phyloP scores from a whole-genome alignment of 2,888 invertebrate species.

The Operophtera brumata region DNA sequence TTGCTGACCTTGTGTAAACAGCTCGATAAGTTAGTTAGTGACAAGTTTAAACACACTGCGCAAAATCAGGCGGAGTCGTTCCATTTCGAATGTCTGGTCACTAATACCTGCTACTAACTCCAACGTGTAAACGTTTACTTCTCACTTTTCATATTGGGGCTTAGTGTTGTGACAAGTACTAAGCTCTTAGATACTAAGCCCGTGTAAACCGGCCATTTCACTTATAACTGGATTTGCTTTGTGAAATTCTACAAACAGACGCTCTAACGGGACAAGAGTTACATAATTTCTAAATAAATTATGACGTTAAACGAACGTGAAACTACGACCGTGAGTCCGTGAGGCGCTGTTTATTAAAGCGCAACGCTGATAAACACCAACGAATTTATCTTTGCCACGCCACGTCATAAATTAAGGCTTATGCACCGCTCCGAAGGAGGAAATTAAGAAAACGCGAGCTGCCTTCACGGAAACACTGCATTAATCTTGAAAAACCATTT shows the following conservation, averaged over 20 bases:
- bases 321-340: slow-evolving; percentile 27
- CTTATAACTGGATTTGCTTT: slow-evolving; percentile 74
- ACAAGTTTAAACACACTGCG: too few species aligned
- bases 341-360: slow-evolving; percentile 54
- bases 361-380: slow-evolving; percentile 55
- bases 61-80: too few species aligned
- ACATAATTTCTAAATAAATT: slow-evolving; percentile 61
- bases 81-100: too few species aligned
- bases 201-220: too few species aligned
- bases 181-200: too few species aligned
- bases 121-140: too few species aligned
- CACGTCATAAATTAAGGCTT: slow-evolving; percentile 60
- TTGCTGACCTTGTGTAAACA: too few species aligned
- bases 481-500: slow-evolving; percentile 45
- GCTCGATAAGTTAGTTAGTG: too few species aligned
- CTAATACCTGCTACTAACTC: too few species aligned
- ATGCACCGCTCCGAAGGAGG: slow-evolving; percentile 52
- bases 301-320: slow-evolving; percentile 48
- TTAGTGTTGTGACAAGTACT: too few species aligned
- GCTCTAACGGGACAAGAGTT: slow-evolving; percentile 65
- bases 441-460: slow-evolving; percentile 61
- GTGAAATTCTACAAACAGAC: slow-evolving; percentile 65
- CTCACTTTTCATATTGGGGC: too few species aligned
- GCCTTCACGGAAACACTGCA: slow-evolving; percentile 48
- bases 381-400: slow-evolving; percentile 61